Evolutionary conservation across 2,888 invertebrate species (phyloP).

Genomic region (Drosophila nr. perissopoda): DNA sequence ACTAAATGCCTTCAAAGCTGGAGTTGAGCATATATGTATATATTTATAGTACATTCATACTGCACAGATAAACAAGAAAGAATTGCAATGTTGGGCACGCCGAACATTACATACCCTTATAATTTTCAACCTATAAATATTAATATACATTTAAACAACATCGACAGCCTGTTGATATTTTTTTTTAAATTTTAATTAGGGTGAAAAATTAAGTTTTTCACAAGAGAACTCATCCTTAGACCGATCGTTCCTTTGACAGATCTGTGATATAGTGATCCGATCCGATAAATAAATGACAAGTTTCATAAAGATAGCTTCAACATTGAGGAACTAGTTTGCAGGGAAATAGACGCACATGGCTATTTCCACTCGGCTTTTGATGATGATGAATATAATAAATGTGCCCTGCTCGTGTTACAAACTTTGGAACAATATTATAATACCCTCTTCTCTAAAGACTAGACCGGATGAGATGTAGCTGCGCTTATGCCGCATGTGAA

Average conservation of each 20-base stretch:
- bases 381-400: background rate
- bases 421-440: background rate
- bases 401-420: background rate
- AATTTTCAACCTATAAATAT: background rate
- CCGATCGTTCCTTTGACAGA: background rate
- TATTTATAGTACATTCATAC: background rate
- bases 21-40: constrained; percentile 12
- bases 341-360: background rate
- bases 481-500: constrained; percentile 17
- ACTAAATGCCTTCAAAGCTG: constrained; percentile 26
- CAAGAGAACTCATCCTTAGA: background rate
- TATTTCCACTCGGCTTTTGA: background rate
- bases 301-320: background rate
- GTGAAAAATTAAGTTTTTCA: background rate
- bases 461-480: background rate
- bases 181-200: background rate
- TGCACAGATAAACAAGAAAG: background rate
- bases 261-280: background rate
- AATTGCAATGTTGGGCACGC: background rate
- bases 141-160: background rate
- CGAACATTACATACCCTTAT: background rate
- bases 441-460: background rate
- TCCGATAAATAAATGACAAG: background rate
- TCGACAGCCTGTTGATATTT: too few relatives aligned
- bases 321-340: background rate